Evolutionary conservation across 1,140 invertebrate species (phyloP).

Genomic region (Bombus superbus): DNA sequence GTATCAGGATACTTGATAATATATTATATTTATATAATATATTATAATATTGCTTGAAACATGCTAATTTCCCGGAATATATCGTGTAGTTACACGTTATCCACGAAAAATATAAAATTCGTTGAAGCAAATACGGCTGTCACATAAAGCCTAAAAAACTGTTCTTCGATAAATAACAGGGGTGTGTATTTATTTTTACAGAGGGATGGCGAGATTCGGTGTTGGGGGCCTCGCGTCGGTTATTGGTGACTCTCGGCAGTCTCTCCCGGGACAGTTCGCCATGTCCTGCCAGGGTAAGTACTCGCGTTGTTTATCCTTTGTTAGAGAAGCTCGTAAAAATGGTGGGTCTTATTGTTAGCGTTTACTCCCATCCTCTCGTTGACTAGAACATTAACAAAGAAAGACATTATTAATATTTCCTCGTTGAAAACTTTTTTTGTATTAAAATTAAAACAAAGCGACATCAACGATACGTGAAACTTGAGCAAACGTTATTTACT

Average conservation of each 20-base stretch:
- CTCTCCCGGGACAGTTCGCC: conserved; percentile 80
- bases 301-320: conserved; percentile 53
- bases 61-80: background rate
- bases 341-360: background rate
- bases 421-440: too few species aligned
- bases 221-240: conserved; percentile 80
- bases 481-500: background rate
- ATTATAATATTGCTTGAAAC: too few species aligned
- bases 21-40: too few species aligned
- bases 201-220: conserved; percentile 82
- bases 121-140: background rate
- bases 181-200: conserved; percentile 70
- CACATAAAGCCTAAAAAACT: background rate
- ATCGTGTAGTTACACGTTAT: background rate
- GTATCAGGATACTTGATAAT: too few species aligned
- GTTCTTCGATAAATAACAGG: conserved; percentile 55
- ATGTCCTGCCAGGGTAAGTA: conserved; percentile 77
- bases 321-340: conserved; percentile 19
- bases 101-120: background rate
- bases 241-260: conserved; percentile 79
- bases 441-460: background rate
- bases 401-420: too few species aligned
- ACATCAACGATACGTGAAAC: too few species aligned
- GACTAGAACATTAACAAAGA: too few species aligned
- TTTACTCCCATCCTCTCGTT: too few species aligned